Base-by-base conservation (phyloP, 1,140 invertebrate species). In the Vanessa atalanta region DNA sequence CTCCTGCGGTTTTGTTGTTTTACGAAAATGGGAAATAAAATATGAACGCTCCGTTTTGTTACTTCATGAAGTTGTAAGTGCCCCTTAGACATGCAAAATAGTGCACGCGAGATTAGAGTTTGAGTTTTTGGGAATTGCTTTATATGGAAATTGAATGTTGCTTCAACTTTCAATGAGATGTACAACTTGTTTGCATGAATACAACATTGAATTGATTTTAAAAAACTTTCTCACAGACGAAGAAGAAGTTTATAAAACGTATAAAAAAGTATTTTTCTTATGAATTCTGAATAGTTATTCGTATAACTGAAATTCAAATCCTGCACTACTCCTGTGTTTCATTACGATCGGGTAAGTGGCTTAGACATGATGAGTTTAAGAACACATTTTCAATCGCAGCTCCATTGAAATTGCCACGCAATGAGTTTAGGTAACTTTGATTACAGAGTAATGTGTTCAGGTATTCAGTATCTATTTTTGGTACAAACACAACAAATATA, bases 1-100 rank as follows among this genome's bases (percentile, higher is more conserved):
- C 48, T 31, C 55, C 14, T 55, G 72, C 48, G 72, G 72, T 73
- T 48, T 65, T 66, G 47, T 57, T 72, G 37, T 61, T 61, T 61
- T 53, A 48, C 43, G 55, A 9, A 69, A 60, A 69, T 60, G 37
- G 47, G 23, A 48, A 70, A 65, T 71, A 63, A 64, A 51, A 64
- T 71, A 64, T 71, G 57, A 63, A 60, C 47, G 43, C 9, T 61
- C 23, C 43, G 47, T 23, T 43, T 37, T 69, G 51, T 47, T 47
- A 15, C 67, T 16, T 60, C 37, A 69, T 11, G 20, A 65, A 50
- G 43, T 65, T 65, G 20, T 57, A 14, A 57, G 37, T 50, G 47
- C 47, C n/a, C 47, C 47, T 65, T 50, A 65, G 23, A 26, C 47
- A 50, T 26, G 64, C 47, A 65, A 50, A 65, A 61, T 31, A 61